Evolutionary conservation across 2,888 invertebrate genomes (phyloP).

Genomic region (Sepioteuthis lessoniana): DNA sequence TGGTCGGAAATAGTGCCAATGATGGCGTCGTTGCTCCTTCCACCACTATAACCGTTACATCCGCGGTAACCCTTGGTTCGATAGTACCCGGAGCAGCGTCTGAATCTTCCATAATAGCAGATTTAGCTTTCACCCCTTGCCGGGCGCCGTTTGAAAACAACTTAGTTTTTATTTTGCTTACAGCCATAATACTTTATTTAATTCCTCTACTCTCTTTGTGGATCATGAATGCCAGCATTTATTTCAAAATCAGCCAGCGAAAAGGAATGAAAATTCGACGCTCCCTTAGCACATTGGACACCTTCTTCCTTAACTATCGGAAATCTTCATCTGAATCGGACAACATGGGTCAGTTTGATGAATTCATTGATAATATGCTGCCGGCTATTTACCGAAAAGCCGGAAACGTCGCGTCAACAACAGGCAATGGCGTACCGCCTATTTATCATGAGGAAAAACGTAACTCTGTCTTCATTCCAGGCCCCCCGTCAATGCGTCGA

Average conservation of each 20-base stretch:
- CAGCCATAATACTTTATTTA: conserved; percentile 60
- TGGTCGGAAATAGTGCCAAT: conserved; percentile 48
- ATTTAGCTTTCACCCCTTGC: conserved; percentile 50
- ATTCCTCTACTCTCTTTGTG: conserved; percentile 62
- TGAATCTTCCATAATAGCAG: not conserved
- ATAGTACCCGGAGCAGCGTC: not conserved
- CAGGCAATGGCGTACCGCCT: conserved; percentile 16
- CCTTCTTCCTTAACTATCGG: conserved; percentile 58
- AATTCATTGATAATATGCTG: not conserved
- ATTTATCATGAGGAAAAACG: conserved; percentile 40
- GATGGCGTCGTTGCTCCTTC: conserved; percentile 35
- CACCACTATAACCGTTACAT: not conserved
- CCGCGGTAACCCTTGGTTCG: not conserved
- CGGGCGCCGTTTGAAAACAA: conserved; percentile 59
- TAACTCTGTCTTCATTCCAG: not conserved
- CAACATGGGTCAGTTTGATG: conserved; percentile 44
- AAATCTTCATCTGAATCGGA: conserved; percentile 61
- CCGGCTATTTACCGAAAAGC: conserved; percentile 4
- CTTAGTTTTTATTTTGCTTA: conserved; percentile 56
- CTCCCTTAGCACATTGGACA: conserved; percentile 64
- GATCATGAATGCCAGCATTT: conserved; percentile 64
- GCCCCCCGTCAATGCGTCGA: not conserved
- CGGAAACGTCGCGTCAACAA: not conserved
- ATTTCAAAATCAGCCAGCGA: conserved; percentile 63
- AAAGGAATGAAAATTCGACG: conserved; percentile 67